Base-by-base conservation (phyloP, 2,797 vertebrate species). In the Danio jaintianensis region DNA sequence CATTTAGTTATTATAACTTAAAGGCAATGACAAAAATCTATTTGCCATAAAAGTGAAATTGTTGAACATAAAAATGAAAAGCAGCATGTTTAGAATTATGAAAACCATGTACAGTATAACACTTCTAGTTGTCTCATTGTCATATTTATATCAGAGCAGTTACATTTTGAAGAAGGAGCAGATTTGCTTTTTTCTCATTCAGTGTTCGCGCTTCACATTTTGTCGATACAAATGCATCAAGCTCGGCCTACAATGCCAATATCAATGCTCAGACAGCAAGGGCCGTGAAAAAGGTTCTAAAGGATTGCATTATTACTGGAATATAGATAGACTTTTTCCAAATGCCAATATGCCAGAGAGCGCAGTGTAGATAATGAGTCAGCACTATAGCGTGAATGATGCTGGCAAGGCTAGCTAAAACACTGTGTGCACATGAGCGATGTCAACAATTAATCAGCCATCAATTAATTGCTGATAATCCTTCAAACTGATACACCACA, bases 141-240 rank as follows among this genome's bases (percentile, higher is more conserved):
- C 66, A 78, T 66, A 59, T 83, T 70, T 66, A 84, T 85, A 89
- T 86, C 83, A 85, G 79, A 88, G 78, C 3, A 40, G 68, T 86
- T 89, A 85, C 87, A 89, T 91, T 91, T 90, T 69, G 85, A 70
- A 85, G 63, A 70, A 52, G 43, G 75, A 86, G 77, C 42, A 53
- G 68, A 38, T 74, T 70, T 82, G 67, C 66, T 42, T 50, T 50
- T 66, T 79, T 13, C 45, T 68, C 16, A 50, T 15, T 45, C 22
- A 56, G 16, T 74, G 73, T 66, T 79, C 79, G 4, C 40, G 29
- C 70, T 70, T 78, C 85, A 84, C 71, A 86, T 69, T 9, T 62
- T 80, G 81, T 87, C 82, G 62, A 86, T 80, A 74, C n/a, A 84
- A 86, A 85, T 80, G 3, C 79, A 84, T 78, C n/a, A 73, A 55